A percentile compares a stretch with the other conserved stretches of the same genome.
phyloP scores from a whole-genome alignment of 2,797 vertebrate species.

The Pristis pectinata region DNA sequence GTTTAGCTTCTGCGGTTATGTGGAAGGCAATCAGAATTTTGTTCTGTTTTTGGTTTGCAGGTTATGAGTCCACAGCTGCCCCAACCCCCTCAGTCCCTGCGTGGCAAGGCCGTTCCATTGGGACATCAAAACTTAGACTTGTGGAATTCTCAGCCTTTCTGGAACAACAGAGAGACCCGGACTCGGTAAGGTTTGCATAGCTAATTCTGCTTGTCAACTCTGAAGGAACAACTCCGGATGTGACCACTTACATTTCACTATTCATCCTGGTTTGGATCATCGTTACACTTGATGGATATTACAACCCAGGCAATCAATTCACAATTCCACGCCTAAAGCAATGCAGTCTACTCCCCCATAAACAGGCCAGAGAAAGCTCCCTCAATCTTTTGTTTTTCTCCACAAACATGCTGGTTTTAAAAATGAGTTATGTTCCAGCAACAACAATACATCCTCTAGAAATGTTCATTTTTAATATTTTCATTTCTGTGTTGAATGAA shows the following conservation, averaged over 20 bases:
- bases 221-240: constrained; percentile 45
- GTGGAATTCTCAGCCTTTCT: constrained; percentile 97
- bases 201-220: constrained; percentile 53
- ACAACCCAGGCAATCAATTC: too few species aligned
- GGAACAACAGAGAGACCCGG: constrained; percentile 92
- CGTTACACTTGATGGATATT: background rate
- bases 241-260: background rate
- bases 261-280: background rate
- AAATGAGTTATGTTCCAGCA: background rate
- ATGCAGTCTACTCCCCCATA: too few species aligned
- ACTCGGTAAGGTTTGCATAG: constrained; percentile 67
- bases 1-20: too few species aligned
- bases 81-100: constrained; percentile 84
- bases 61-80: constrained; percentile 79
- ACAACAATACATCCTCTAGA: background rate
- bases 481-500: background rate
- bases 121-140: constrained; percentile 91
- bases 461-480: background rate
- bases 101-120: constrained; percentile 96
- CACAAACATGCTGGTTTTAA: background rate
- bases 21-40: background rate
- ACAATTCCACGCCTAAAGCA: too few species aligned
- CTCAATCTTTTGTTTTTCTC: background rate
- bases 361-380: background rate
- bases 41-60: constrained; percentile 51